Evolutionary conservation across 2,797 vertebrate species (phyloP).

Genomic region (Lates japonicus): DNA sequence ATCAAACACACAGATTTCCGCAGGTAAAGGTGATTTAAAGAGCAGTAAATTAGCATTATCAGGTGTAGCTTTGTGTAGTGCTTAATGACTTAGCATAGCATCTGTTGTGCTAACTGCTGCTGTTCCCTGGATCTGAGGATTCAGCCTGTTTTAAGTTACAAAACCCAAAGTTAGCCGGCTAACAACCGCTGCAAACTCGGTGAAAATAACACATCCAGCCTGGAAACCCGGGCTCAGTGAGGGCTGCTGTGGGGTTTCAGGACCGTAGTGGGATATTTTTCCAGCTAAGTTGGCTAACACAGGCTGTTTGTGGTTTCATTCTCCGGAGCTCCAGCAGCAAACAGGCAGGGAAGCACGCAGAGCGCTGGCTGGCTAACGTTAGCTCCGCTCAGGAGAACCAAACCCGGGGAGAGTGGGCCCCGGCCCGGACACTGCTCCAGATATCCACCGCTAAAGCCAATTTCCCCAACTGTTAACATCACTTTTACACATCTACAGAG

Average conservation of each 20-base stretch:
- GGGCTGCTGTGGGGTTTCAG: too few relatives aligned
- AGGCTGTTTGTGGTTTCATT: slow-evolving; percentile 34
- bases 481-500: neutral
- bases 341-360: slow-evolving; percentile 23
- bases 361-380: slow-evolving; percentile 59
- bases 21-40: neutral
- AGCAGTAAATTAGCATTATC: too few relatives aligned
- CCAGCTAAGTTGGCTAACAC: slow-evolving; percentile 22
- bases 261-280: neutral
- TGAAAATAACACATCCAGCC: neutral
- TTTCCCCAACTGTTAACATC: neutral
- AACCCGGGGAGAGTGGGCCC: slow-evolving; percentile 44
- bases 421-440: slow-evolving; percentile 27
- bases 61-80: neutral
- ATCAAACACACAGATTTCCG: too few relatives aligned
- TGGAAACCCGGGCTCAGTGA: accelerated
- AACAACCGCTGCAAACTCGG: neutral
- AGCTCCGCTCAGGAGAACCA: slow-evolving; percentile 54
- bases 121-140: neutral
- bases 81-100: slow-evolving; percentile 25
- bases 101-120: slow-evolving; percentile 58
- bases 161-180: slow-evolving; percentile 8
- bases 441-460: slow-evolving; percentile 1
- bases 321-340: neutral
- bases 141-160: slow-evolving; percentile 22